Evolutionary conservation across 2,113 vertebrate species (phyloP).

Genomic region (Eurypyga helias): DNA sequence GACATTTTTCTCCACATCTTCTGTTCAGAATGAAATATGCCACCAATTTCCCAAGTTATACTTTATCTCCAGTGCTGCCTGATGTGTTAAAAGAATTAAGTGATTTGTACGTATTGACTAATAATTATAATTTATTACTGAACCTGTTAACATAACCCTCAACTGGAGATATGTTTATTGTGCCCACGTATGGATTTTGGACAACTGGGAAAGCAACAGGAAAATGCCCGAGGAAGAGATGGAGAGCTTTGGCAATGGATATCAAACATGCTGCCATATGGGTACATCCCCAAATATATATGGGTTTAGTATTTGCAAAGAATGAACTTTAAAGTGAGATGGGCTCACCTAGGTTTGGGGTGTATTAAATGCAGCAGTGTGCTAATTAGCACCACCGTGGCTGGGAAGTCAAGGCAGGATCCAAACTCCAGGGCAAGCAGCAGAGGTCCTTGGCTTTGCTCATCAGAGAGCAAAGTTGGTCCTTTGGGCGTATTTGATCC

Average conservation of each 20-base stretch:
- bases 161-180: background rate
- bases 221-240: accelerated
- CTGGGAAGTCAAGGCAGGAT: background rate
- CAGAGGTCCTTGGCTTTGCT: background rate
- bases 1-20: background rate
- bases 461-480: background rate
- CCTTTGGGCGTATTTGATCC: accelerated
- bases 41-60: background rate
- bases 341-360: background rate
- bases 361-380: background rate
- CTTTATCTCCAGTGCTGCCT: background rate
- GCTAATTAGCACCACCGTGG: accelerated
- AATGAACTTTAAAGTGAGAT: background rate
- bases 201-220: background rate
- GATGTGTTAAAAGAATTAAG: background rate
- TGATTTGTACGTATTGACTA: background rate
- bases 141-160: background rate
- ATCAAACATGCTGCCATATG: background rate
- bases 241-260: background rate
- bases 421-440: background rate
- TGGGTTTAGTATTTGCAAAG: background rate
- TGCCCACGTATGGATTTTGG: background rate
- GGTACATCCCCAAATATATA: background rate
- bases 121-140: background rate
- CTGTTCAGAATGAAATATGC: background rate